These are phyloP conservation scores for Hemitrygon akajei DNA, from an alignment of 2,797 vertebrate species.

Conservation along the genomic window DNA sequence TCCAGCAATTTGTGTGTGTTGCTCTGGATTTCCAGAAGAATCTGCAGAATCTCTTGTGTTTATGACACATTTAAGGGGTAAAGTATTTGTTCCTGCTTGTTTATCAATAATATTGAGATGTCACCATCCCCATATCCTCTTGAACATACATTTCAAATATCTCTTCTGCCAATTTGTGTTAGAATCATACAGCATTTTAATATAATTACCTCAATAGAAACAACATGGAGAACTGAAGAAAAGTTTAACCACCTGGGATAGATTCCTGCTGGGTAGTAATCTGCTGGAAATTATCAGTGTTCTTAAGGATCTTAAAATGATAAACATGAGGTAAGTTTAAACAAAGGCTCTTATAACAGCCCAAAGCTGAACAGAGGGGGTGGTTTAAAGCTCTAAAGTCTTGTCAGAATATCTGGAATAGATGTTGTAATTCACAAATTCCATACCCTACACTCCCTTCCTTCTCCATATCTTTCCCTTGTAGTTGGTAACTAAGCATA, in stretches of 20 bases:
- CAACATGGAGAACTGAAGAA: background rate
- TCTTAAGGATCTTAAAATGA: background rate
- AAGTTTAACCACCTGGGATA: background rate
- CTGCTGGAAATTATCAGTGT: background rate
- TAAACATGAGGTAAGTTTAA: background rate
- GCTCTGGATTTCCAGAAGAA: too few relatives aligned
- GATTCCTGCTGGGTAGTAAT: background rate
- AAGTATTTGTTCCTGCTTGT: background rate
- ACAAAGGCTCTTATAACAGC: background rate
- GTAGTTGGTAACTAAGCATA: background rate
- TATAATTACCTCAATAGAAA: background rate
- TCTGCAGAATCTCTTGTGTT: too few relatives aligned
- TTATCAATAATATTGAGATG: background rate
- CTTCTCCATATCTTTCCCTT: background rate
- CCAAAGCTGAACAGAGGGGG: background rate
- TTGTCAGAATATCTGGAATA: background rate
- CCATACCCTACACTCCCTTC: background rate
- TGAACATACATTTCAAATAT: background rate
- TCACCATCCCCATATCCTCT: background rate
- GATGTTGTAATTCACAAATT: background rate
- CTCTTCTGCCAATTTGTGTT: background rate
- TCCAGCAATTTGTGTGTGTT: too few relatives aligned
- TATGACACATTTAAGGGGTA: too few relatives aligned
- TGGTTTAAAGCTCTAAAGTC: background rate
- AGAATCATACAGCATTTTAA: background rate